A percentile compares a stretch with the other conserved stretches of the same genome.
Conservation (phyloP, 2,888 invertebrate genomes). For the Drosophila austrosaltans region DNA sequence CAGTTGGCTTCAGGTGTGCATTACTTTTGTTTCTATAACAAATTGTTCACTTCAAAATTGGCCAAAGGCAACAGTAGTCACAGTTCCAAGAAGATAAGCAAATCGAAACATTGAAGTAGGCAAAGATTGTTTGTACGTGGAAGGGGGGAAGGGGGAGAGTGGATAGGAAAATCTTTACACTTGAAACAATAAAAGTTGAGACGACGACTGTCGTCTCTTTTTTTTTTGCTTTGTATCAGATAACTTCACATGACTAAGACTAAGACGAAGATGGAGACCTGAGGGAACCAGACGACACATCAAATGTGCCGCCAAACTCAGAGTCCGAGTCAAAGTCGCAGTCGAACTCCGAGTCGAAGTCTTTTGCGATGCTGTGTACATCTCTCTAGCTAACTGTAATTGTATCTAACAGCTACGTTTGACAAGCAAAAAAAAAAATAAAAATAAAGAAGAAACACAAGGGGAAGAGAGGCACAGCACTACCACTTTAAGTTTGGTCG, state of each 20-base stretch:
- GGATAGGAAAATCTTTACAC: slow-evolving; percentile 41
- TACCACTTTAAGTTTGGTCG: slow-evolving; percentile 41
- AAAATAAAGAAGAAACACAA: slow-evolving; percentile 2
- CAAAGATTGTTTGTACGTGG: too few relatives aligned
- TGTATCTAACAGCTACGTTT: slow-evolving; percentile 74
- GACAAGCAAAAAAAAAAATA: slow-evolving; percentile 51
- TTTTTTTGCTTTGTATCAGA: slow-evolving; percentile 27
- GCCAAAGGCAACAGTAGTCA: slow-evolving; percentile 43
- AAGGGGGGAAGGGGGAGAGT: neutral
- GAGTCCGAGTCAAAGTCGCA: slow-evolving; percentile 17
- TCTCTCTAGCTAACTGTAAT: slow-evolving; percentile 71
- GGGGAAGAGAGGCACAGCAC: neutral
- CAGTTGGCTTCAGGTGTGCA: slow-evolving; percentile 14
- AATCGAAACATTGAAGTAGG: slow-evolving; percentile 43
- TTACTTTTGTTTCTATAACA: slow-evolving; percentile 49
- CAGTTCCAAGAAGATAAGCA: slow-evolving; percentile 55
- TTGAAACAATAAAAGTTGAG: slow-evolving; percentile 64
- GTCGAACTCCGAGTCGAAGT: slow-evolving; percentile 32
- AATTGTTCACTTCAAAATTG: slow-evolving; percentile 40
- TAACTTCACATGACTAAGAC: slow-evolving; percentile 53
- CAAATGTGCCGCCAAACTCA: slow-evolving; percentile 57
- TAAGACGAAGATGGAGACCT: slow-evolving; percentile 42
- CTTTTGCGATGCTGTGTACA: slow-evolving; percentile 31
- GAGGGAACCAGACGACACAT: slow-evolving; percentile 60
- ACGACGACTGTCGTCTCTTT: slow-evolving; percentile 20